Conservation (phyloP, 2,797 vertebrate species). For the Myotis findleyi region DNA sequence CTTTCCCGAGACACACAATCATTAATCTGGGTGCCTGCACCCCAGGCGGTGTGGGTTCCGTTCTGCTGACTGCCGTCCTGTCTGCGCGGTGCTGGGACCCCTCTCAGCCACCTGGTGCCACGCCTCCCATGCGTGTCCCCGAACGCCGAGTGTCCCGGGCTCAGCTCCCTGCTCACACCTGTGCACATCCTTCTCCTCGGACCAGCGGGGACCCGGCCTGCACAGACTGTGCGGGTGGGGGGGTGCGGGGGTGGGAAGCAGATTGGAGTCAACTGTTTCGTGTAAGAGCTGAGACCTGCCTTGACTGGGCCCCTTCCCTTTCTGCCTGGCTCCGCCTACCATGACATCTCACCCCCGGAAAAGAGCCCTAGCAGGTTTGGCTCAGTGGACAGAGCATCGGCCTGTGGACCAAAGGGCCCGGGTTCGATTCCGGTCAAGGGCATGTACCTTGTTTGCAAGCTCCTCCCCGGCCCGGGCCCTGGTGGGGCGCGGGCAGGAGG, state of each 20-base stretch:
- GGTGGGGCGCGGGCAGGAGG: no score
- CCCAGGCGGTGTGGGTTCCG: neutral
- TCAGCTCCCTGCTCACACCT: neutral
- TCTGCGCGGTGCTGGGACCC: neutral
- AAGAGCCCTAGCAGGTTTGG: neutral
- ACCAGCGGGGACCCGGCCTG: neutral
- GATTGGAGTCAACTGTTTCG: no score
- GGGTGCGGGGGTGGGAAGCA: no score
- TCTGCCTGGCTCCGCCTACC: neutral
- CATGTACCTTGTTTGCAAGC: no score
- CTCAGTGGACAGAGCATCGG: no score
- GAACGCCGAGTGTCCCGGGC: neutral
- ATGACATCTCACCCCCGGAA: conserved; percentile 2
- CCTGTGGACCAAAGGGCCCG: no score
- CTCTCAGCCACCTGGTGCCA: neutral
- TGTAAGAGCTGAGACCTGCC: neutral
- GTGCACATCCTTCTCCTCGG: neutral
- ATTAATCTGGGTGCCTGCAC: neutral
- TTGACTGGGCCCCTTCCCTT: conserved; percentile 40
- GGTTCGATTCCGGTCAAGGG: no score
- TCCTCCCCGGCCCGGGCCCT: no score
- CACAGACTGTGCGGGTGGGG: no score
- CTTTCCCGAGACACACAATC: neutral
- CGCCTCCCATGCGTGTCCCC: neutral
- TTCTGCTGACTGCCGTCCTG: neutral